phyloP scores from a whole-genome alignment of 2,797 vertebrate species.

The Perodicticus potto region DNA sequence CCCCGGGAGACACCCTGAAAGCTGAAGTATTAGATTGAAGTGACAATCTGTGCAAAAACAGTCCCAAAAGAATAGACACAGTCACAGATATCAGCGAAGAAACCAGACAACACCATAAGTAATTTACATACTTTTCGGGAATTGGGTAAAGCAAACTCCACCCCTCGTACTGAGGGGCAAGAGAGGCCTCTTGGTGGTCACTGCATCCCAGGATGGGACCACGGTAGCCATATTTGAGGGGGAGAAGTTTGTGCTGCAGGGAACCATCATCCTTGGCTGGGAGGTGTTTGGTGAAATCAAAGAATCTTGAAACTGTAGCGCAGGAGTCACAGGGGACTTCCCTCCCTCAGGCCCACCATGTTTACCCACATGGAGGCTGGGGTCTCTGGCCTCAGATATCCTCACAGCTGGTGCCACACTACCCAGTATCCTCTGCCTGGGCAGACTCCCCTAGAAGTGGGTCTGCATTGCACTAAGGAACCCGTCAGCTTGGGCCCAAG shows the following conservation, averaged over 20 bases:
- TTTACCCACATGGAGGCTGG: not conserved
- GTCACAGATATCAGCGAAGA: not conserved
- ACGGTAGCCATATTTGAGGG: rapidly evolving
- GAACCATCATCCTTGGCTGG: not conserved
- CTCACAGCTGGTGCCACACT: not conserved
- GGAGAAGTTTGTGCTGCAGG: not conserved
- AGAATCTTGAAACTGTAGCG: not conserved
- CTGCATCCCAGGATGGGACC: not conserved
- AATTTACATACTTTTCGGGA: not conserved
- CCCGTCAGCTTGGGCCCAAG: not conserved
- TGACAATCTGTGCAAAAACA: not conserved
- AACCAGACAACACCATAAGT: not conserved
- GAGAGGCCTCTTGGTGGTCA: rapidly evolving
- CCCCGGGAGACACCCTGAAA: not conserved
- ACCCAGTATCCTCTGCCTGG: not conserved
- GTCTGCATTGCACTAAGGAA: not conserved
- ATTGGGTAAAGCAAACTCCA: not conserved
- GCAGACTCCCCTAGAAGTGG: not conserved
- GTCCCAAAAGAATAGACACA: not conserved
- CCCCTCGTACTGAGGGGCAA: not conserved
- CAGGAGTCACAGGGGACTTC: not conserved
- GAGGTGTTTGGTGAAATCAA: not conserved
- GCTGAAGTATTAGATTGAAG: not conserved
- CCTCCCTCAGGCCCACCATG: not conserved
- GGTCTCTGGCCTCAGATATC: not conserved